These are phyloP conservation scores for Meleagris gallopavo DNA, from an alignment of 2,113 vertebrate species.

Conservation along the genomic window DNA sequence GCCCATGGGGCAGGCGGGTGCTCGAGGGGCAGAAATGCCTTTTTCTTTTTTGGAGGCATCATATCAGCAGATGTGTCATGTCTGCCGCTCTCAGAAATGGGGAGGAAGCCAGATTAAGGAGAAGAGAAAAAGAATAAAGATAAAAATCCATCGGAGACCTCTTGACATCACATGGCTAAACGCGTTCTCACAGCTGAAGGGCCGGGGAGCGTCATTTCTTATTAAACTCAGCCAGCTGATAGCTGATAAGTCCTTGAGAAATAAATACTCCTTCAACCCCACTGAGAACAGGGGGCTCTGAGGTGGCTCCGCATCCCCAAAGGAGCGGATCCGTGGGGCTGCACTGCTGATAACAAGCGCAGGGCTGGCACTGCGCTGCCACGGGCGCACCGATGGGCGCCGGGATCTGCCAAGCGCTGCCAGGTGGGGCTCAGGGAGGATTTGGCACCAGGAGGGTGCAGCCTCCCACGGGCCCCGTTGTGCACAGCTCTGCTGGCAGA, in stretches of 20 bases:
- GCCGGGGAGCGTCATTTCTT: not conserved
- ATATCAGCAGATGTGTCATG: rapidly evolving
- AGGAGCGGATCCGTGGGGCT: not conserved
- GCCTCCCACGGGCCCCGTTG: conserved; percentile 9
- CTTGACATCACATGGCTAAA: not conserved
- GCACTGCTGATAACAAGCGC: conserved; percentile 45
- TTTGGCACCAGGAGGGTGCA: not conserved
- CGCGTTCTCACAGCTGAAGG: not conserved
- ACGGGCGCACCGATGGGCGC: not conserved
- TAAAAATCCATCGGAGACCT: not conserved
- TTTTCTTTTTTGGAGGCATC: rapidly evolving
- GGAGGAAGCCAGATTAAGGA: not conserved
- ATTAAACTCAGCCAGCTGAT: not conserved
- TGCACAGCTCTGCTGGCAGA: not conserved
- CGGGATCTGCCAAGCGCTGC: not conserved
- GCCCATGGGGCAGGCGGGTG: not conserved
- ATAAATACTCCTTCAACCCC: not conserved
- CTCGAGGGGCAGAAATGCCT: rapidly evolving
- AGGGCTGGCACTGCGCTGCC: not conserved
- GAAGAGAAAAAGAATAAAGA: too few relatives aligned
- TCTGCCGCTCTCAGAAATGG: rapidly evolving
- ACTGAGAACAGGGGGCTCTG: not conserved
- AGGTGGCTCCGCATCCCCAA: not conserved
- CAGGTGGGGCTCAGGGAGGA: conserved; percentile 26
- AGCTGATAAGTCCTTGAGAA: not conserved